These are phyloP conservation scores for Hapalemur alaotrensis DNA, from an alignment of 2,797 vertebrate species.

Conservation along the genomic window DNA sequence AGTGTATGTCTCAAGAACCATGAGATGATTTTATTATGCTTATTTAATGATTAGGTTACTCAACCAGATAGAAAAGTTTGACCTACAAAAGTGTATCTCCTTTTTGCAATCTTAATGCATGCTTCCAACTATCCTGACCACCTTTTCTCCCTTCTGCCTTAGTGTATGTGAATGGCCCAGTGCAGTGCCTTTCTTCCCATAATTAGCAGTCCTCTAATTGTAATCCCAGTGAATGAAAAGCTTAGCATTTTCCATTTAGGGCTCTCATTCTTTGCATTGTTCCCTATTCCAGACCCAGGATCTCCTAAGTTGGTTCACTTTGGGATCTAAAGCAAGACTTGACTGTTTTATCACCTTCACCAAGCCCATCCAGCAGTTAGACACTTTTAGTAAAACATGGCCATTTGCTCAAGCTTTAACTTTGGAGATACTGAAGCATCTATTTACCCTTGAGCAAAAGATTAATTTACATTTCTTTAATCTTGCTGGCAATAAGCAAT, in stretches of 20 bases:
- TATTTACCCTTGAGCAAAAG: neutral
- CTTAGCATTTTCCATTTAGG: neutral
- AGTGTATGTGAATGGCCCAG: neutral
- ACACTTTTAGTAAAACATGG: neutral
- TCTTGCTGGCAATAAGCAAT: neutral
- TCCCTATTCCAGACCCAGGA: neutral
- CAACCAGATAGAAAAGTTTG: neutral
- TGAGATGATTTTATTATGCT: constrained; percentile 31
- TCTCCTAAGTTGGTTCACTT: neutral
- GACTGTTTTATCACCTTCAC: neutral
- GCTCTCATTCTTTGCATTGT: neutral
- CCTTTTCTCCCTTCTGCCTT: neutral
- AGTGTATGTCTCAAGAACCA: constrained; percentile 2
- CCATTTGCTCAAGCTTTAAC: neutral
- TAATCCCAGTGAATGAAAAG: neutral
- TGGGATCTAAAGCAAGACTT: neutral
- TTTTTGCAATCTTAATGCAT: constrained; percentile 8
- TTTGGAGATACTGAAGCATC: neutral
- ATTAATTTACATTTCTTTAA: constrained; percentile 24
- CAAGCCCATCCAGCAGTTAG: neutral
- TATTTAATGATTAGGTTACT: constrained; percentile 36
- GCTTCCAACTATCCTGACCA: neutral
- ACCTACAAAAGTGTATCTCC: neutral
- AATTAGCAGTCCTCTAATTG: neutral
- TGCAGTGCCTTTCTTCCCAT: neutral